A percentile compares a stretch with the other conserved stretches of the same genome.
Conservation (phyloP, 2,113 vertebrate genomes). For the Phylloscopus trochiloides region DNA sequence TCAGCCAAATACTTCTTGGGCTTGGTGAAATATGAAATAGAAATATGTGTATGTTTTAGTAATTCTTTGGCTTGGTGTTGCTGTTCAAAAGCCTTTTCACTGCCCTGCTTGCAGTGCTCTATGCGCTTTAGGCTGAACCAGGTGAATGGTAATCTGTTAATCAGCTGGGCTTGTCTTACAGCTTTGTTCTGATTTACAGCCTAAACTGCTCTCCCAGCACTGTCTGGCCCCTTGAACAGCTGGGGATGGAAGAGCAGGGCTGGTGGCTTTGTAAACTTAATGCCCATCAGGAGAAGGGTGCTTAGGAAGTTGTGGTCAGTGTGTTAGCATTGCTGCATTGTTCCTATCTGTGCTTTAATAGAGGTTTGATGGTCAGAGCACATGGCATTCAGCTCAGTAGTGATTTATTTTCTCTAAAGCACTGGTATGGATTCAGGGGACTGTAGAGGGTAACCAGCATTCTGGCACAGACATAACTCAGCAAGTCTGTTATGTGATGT, state of each 20-base stretch:
- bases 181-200: background rate
- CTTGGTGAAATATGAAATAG: background rate
- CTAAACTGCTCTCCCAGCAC: background rate
- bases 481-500: background rate
- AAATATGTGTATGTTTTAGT: background rate
- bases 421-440: background rate
- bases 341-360: background rate
- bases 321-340: background rate
- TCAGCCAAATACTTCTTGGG: background rate
- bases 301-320: background rate
- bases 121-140: background rate
- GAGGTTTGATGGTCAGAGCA: background rate
- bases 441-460: background rate
- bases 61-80: background rate
- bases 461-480: background rate
- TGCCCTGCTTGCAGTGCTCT: background rate
- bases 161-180: background rate
- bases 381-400: background rate
- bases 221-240: accelerated
- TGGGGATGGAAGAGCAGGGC: background rate
- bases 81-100: background rate
- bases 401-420: background rate
- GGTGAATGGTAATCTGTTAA: background rate
- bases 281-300: background rate
- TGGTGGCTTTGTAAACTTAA: background rate